Conservation (phyloP, 2,797 vertebrate species). For the Acrossocheilus wenchowensis region DNA sequence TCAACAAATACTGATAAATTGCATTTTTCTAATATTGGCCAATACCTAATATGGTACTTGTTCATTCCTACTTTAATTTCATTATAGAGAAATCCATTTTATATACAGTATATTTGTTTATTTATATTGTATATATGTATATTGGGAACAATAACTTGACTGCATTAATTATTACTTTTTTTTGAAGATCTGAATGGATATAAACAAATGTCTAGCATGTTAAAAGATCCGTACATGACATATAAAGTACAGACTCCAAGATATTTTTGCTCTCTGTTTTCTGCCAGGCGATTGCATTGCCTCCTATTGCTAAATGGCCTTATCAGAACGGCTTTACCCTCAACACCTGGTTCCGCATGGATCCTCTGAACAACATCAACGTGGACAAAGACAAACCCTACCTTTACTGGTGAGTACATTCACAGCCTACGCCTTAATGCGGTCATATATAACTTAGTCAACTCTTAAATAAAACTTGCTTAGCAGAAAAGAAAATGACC, state of each 20-base stretch:
- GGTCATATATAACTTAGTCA: constrained; percentile 6
- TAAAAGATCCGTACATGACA: not conserved
- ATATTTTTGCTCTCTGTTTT: not conserved
- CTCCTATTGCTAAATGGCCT: constrained; percentile 99
- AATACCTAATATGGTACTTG: no score
- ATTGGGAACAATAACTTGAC: not conserved
- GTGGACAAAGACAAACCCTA: constrained; percentile 99
- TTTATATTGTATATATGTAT: not conserved
- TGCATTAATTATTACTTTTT: not conserved
- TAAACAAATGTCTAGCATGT: not conserved
- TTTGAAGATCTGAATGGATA: not conserved
- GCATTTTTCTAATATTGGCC: no score
- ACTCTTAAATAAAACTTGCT: constrained; percentile 40
- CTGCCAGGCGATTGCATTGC: constrained; percentile 93
- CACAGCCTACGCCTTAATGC: not conserved
- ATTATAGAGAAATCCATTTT: no score
- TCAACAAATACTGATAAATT: no score
- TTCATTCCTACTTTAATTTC: no score
- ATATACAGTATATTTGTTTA: no score
- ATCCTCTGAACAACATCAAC: constrained; percentile 96
- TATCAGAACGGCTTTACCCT: constrained; percentile 98
- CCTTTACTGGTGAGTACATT: constrained; percentile 91
- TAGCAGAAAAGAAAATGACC: constrained; percentile 62
- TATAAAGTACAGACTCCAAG: not conserved
- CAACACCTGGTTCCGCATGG: constrained; percentile 99